Evolutionary conservation across 2,797 vertebrate species (phyloP), one percentile per base, ranked within the genome.

Genomic region (Crocodylus rhombifer): DNA sequence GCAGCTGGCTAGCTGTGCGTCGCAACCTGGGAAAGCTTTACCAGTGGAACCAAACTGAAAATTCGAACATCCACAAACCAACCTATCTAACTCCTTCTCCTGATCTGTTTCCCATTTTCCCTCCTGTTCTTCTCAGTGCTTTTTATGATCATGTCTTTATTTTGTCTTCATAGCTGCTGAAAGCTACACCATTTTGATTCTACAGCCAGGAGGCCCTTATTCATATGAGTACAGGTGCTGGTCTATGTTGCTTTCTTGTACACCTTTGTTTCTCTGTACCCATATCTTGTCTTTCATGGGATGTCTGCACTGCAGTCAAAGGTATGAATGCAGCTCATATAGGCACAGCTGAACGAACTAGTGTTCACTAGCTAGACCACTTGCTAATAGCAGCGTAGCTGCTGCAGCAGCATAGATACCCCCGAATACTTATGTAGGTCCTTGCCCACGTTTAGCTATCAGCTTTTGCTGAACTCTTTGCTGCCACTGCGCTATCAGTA

Each of bases 221-320:
- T 80, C 64, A 33, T 6, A 77, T 65, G 71, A 95, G 36, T 51
- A 74, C 69, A 76, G 86, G 7, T 77, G 51, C 79, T 5, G 3
- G 91, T 77, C 86, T 91, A 88, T 80, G 82, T 88, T 36, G 88
- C 76, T 61, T 78, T 30, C 76, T 78, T 78, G 76, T 18, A 94
- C 82, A 79, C 91, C 80, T 3, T 51, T 69, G 30, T 71, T 13
- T 1, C 56, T 77, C 82, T 83, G 86, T 77, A 82, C 82, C 81
- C 81, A 28, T 92, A 85, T 94, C 69, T 95, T 91, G 93, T 55
- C 73, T 95, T 84, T 25, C 80, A 88, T 82, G 89, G 13, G 33
- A 23, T 20, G 42, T 51, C 42, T 51, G 42, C 42, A 51, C 42
- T 51, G 42, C 42, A 51, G 42, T 11, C 42, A 51, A 51, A 51